Evolutionary conservation across 1,140 invertebrate species (phyloP).

Genomic region (Halictus rubicundus): DNA sequence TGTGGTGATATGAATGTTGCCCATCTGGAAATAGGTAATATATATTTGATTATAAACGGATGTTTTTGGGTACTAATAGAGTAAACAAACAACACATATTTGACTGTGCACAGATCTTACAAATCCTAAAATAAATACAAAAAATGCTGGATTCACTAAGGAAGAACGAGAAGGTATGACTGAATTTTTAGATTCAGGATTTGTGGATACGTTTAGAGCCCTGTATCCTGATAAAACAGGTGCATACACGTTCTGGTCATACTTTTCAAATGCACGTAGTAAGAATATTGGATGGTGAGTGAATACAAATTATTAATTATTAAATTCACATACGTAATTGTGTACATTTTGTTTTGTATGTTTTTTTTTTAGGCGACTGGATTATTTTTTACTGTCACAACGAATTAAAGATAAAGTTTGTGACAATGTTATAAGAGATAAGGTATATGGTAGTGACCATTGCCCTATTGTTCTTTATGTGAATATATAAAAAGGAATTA

Average conservation of each 20-base stretch:
- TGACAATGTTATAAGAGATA: slow-evolving; percentile 87
- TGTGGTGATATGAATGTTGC: slow-evolving; percentile 99
- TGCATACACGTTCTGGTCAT: slow-evolving; percentile 97
- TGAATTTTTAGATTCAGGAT: slow-evolving; percentile 88
- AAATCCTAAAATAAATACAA: slow-evolving; percentile 96
- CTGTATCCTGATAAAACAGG: slow-evolving; percentile 92
- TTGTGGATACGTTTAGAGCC: slow-evolving; percentile 93
- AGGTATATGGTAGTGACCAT: slow-evolving; percentile 87
- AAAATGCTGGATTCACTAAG: slow-evolving; percentile 96
- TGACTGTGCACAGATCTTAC: slow-evolving; percentile 87
- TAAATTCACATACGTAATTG: neutral
- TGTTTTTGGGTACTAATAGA: neutral
- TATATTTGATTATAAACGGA: neutral
- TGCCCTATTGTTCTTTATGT: slow-evolving; percentile 57
- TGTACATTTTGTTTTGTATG: neutral
- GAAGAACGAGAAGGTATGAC: slow-evolving; percentile 96
- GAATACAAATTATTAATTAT: slow-evolving; percentile 4
- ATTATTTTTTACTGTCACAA: slow-evolving; percentile 95
- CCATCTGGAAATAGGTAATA: slow-evolving; percentile 94
- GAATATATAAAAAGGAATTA: slow-evolving; percentile 38
- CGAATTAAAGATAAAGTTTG: slow-evolving; percentile 87
- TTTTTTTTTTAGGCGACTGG: slow-evolving; percentile 86
- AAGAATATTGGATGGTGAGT: slow-evolving; percentile 91
- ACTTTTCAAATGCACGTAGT: slow-evolving; percentile 90
- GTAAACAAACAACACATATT: slow-evolving; percentile 9